phyloP scores from a whole-genome alignment of 2,797 vertebrate genomes.

The Parotocinclus haroldoi region DNA sequence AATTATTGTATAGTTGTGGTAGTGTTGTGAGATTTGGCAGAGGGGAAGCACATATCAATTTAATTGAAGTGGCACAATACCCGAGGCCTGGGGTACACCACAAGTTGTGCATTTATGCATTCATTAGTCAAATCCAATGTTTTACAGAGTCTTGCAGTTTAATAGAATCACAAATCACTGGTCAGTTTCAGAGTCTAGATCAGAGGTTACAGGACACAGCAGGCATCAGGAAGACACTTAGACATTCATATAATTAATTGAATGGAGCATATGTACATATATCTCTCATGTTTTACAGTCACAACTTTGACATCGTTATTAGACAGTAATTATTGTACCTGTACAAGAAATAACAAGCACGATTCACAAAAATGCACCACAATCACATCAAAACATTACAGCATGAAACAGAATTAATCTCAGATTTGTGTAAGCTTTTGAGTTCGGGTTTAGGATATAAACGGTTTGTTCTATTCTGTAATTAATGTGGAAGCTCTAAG shows the following conservation, averaged over 20 bases:
- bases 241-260: slow-evolving; percentile 29
- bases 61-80: no score
- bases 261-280: slow-evolving; percentile 34
- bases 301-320: slow-evolving; percentile 35
- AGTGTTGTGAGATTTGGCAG: no score
- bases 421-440: slow-evolving; percentile 6
- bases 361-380: slow-evolving; percentile 53
- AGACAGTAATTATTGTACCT: slow-evolving; percentile 35
- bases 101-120: no score
- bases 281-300: slow-evolving; percentile 30
- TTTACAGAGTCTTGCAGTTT: slow-evolving; percentile 39
- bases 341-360: slow-evolving; percentile 44
- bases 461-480: no score
- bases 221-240: slow-evolving; percentile 40
- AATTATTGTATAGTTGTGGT: no score
- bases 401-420: not conserved
- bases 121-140: no score
- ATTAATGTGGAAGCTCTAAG: no score
- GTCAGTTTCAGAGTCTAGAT: slow-evolving; percentile 29
- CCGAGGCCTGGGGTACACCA: no score
- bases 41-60: no score
- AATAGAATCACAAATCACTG: slow-evolving; percentile 45
- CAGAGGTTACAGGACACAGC: slow-evolving; percentile 44
- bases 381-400: not conserved
- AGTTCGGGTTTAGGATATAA: no score